These are phyloP conservation scores for Onychostoma macrolepis DNA, from an alignment of 2,113 vertebrate genomes.

Conservation along the genomic window DNA sequence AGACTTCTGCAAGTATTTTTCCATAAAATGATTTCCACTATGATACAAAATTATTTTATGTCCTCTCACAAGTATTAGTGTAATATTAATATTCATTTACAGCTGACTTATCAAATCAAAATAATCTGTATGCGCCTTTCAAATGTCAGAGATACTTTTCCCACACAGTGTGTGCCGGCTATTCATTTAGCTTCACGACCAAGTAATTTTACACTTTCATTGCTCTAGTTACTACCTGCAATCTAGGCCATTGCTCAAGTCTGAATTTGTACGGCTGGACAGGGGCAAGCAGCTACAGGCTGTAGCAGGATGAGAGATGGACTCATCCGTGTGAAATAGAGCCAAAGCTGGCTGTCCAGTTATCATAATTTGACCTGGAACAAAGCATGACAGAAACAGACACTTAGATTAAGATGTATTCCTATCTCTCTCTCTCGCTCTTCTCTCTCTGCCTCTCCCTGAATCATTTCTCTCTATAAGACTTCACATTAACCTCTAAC, in stretches of 20 bases:
- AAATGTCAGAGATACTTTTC: not conserved
- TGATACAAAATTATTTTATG: not conserved
- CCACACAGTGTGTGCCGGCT: not conserved
- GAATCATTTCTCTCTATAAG: slow-evolving; percentile 19
- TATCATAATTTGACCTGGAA: slow-evolving; percentile 77
- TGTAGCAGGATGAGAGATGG: slow-evolving; percentile 72
- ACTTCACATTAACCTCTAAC: slow-evolving; percentile 40
- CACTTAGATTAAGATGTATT: slow-evolving; percentile 73
- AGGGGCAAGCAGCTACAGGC: slow-evolving; percentile 59
- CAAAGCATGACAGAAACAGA: slow-evolving; percentile 76
- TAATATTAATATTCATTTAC: not conserved
- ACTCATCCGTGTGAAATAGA: slow-evolving; percentile 74
- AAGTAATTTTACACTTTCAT: slow-evolving; percentile 63
- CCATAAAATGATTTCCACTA: too few relatives aligned
- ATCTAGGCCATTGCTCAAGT: slow-evolving; percentile 70
- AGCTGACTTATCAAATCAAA: not conserved
- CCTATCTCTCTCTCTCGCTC: slow-evolving; percentile 56
- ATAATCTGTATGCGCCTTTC: not conserved
- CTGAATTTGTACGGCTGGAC: slow-evolving; percentile 74
- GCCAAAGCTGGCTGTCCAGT: slow-evolving; percentile 66
- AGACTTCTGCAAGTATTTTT: too few relatives aligned
- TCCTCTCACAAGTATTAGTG: not conserved
- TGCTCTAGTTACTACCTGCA: slow-evolving; percentile 70
- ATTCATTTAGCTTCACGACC: not conserved
- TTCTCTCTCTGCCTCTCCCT: slow-evolving; percentile 3